These are phyloP conservation scores for Trinorchestia longiramus DNA, from an alignment of 1,140 invertebrate species.

Conservation along the genomic window DNA sequence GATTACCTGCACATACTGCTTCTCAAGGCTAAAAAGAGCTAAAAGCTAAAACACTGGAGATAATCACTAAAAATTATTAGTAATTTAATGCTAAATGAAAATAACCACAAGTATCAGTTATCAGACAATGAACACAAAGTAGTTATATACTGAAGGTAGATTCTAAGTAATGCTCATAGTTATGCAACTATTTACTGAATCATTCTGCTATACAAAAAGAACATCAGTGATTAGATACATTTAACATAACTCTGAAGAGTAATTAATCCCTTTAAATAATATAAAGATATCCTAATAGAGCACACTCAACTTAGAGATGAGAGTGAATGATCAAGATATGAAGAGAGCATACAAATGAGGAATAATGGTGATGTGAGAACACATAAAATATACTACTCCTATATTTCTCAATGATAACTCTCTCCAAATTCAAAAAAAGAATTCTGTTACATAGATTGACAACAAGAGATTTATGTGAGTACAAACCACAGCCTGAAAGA, in stretches of 20 bases:
- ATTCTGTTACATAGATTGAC: too few species aligned
- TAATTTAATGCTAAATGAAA: neutral
- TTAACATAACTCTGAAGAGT: neutral
- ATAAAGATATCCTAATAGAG: neutral
- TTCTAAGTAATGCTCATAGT: neutral
- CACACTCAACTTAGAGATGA: too few species aligned
- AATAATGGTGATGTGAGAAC: too few species aligned
- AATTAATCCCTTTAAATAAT: neutral
- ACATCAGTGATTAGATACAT: neutral
- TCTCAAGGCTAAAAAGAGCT: neutral
- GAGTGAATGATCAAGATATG: neutral
- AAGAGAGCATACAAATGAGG: neutral
- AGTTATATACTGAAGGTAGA: neutral
- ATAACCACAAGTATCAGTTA: neutral
- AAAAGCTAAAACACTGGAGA: neutral
- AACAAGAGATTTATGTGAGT: too few species aligned
- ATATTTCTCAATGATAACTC: too few species aligned
- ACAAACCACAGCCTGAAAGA: too few species aligned
- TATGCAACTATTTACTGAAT: neutral
- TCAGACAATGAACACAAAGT: neutral
- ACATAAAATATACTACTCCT: neutral
- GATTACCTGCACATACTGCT: neutral
- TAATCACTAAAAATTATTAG: neutral
- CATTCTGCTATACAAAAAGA: neutral
- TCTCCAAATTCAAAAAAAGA: too few species aligned